Percentiles rank a stretch among this genome's conserved stretches.
These are phyloP conservation scores for Brenthis ino DNA, from an alignment of 2,888 invertebrate genomes.

Conservation along the genomic window DNA sequence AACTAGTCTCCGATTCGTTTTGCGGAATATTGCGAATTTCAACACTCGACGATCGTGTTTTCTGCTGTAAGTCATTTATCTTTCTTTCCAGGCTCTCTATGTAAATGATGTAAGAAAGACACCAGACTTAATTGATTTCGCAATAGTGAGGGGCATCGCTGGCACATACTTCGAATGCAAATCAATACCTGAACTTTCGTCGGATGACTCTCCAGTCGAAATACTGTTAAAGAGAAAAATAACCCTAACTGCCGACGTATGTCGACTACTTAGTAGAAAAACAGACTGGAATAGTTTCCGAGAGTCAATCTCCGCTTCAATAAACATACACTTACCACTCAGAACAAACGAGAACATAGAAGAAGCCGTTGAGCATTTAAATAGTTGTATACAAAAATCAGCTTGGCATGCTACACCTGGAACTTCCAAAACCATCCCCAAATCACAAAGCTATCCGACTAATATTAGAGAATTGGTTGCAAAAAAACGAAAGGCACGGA, in stretches of 20 bases:
- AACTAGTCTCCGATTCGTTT: too few relatives aligned
- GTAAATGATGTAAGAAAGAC: slow-evolving; percentile 33
- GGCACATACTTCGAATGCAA: slow-evolving; percentile 30
- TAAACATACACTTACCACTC: slow-evolving; percentile 5
- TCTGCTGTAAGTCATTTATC: too few relatives aligned
- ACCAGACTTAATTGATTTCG: slow-evolving; percentile 36
- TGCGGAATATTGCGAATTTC: too few relatives aligned
- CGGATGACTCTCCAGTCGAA: slow-evolving; percentile 40
- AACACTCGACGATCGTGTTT: too few relatives aligned
- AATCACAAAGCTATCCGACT: neutral
- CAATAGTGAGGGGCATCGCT: slow-evolving; percentile 33
- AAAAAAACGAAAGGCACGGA: neutral
- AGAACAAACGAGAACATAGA: slow-evolving; percentile 26
- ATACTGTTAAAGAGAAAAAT: slow-evolving; percentile 12
- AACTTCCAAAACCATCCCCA: neutral
- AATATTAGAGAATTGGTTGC: neutral
- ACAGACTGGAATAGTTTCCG: slow-evolving; percentile 33
- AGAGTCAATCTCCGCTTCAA: slow-evolving; percentile 3
- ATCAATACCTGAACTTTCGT: slow-evolving; percentile 36
- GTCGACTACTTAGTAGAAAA: slow-evolving; percentile 28
- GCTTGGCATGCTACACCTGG: neutral
- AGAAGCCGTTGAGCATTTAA: slow-evolving; percentile 2
- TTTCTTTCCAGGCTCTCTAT: too few relatives aligned
- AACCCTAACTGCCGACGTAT: slow-evolving; percentile 24
- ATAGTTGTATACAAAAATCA: neutral